Evolutionary conservation across 2,113 vertebrate species (phyloP).

Genomic region (Hippocampus barbouri): DNA sequence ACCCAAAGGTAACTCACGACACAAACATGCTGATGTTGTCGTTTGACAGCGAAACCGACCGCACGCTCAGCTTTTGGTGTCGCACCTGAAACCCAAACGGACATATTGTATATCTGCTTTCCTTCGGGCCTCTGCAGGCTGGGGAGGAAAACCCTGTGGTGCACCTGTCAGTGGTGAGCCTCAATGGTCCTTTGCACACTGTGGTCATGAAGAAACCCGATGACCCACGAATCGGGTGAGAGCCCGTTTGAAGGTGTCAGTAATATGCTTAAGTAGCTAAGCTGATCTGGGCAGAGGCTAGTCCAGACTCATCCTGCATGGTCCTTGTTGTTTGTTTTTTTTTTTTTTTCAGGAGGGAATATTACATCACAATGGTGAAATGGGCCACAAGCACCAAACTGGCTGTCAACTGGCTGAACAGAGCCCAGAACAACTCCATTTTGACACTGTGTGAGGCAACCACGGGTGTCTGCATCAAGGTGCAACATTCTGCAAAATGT

Average conservation of each 20-base stretch:
- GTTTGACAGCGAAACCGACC: neutral
- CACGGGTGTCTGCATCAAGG: conserved; percentile 94
- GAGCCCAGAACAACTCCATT: conserved; percentile 94
- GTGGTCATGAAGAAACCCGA: conserved; percentile 90
- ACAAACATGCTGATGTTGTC: neutral
- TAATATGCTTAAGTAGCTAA: conserved; percentile 1
- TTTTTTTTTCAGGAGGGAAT: conserved; percentile 75
- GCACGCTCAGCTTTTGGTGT: neutral
- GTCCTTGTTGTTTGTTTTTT: neutral
- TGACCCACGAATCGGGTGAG: conserved; percentile 89
- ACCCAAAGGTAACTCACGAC: conserved; percentile 82
- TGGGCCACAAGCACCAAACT: conserved; percentile 97
- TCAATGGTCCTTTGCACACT: conserved; percentile 90
- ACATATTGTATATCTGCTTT: conserved; percentile 16
- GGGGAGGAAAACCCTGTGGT: conserved; percentile 90
- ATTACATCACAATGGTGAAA: conserved; percentile 96
- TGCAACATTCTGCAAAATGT: conserved; percentile 41
- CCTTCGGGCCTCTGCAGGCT: conserved; percentile 67
- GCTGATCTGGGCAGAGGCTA: neutral
- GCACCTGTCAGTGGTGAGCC: conserved; percentile 86
- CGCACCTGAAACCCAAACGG: conserved; percentile 12
- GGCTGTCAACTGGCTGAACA: conserved; percentile 95
- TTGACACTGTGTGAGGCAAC: conserved; percentile 93
- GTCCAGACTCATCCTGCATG: neutral
- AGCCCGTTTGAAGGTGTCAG: neutral